Conservation (phyloP, 2,888 invertebrate species). For the Hydrotaea cyrtoneurina region DNA sequence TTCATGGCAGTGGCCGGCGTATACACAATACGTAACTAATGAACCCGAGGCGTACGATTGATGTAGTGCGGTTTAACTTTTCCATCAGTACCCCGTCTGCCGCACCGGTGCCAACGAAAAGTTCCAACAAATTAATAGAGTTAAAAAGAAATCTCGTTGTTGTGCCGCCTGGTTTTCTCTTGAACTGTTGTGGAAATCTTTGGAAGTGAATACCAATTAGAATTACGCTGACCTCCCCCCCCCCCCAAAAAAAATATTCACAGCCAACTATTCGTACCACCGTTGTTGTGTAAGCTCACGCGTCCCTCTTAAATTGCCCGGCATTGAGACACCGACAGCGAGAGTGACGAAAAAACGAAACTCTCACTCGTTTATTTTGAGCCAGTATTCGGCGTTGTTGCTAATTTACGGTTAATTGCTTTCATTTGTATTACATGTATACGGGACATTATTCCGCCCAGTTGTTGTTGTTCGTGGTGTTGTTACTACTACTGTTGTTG, state of each 20-base stretch:
- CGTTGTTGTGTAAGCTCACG: neutral
- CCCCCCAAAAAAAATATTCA: neutral
- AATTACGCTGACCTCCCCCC: constrained; percentile 5
- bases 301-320: constrained; percentile 7
- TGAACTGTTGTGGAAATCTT: constrained; percentile 5
- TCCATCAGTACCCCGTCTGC: neutral
- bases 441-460: constrained; percentile 2
- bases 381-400: constrained; percentile 23
- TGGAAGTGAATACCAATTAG: constrained; percentile 20
- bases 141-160: constrained; percentile 5
- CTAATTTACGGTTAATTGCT: constrained; percentile 55
- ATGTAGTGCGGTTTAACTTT: neutral
- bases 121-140: constrained; percentile 16
- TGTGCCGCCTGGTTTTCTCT: neutral
- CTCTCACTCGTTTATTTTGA: neutral
- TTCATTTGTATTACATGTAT: constrained; percentile 46
- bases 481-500: neutral
- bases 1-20: neutral
- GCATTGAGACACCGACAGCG: neutral
- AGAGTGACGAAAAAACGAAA: neutral
- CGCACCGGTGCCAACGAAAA: neutral
- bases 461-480: neutral
- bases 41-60: neutral
- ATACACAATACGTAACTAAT: neutral
- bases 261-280: no score